Evolutionary conservation across 2,888 invertebrate species (phyloP).

Genomic region (Andrena marginata): DNA sequence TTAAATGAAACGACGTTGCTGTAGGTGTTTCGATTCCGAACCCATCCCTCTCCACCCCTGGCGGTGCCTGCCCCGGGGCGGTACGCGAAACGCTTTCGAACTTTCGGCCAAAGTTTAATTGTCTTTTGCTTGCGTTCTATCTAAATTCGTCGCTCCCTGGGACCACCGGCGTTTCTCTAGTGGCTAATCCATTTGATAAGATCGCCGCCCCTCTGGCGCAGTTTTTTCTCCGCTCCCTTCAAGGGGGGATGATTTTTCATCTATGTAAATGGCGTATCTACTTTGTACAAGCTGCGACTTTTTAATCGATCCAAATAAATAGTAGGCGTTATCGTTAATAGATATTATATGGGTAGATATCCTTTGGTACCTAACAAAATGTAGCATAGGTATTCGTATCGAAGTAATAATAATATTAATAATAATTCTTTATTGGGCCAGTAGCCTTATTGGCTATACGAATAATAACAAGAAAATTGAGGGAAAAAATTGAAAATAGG

Average conservation of each 20-base stretch:
- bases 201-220: not conserved
- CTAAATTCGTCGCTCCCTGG: slow-evolving; percentile 55
- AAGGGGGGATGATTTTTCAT: not conserved
- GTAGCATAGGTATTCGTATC: no score
- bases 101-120: slow-evolving; percentile 77
- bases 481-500: no score
- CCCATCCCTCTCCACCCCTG: slow-evolving; percentile 29
- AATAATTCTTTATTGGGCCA: no score
- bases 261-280: not conserved
- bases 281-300: no score
- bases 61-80: slow-evolving; percentile 44
- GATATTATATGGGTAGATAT: no score
- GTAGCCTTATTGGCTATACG: no score
- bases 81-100: slow-evolving; percentile 68
- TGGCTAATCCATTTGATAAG: slow-evolving; percentile 61
- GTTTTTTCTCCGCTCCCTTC: not conserved
- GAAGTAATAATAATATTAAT: no score
- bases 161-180: slow-evolving; percentile 26
- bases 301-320: no score
- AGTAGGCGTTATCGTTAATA: no score
- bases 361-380: no score
- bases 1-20: slow-evolving; percentile 69
- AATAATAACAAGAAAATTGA: no score
- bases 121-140: slow-evolving; percentile 73
- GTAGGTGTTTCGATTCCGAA: slow-evolving; percentile 52